Conservation (phyloP, 2,797 vertebrate genomes). For the Enteromius trimaculatus region DNA sequence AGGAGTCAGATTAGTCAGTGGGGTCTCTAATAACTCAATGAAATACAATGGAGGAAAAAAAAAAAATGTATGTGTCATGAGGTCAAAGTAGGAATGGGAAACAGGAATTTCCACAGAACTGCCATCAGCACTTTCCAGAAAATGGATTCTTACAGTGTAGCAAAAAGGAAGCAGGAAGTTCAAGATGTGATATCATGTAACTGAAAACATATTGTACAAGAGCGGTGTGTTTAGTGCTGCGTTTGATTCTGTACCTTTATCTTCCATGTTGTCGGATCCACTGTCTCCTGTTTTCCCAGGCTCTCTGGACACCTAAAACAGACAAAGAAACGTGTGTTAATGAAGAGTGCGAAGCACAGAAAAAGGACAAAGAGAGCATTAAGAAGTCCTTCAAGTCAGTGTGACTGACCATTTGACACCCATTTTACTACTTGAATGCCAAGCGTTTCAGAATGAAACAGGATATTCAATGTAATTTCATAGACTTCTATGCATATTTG, state of each 20-base stretch:
- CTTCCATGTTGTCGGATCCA: constrained; percentile 80
- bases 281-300: constrained; percentile 66
- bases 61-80: not conserved
- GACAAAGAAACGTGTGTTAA: constrained; percentile 57
- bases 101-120: constrained; percentile 40
- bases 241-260: constrained; percentile 59
- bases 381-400: not conserved
- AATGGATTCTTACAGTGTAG: not conserved
- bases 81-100: constrained; percentile 36
- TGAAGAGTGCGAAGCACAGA: not conserved
- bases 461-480: not conserved
- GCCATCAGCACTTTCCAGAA: constrained; percentile 42
- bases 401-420: not conserved
- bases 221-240: not conserved
- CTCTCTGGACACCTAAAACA: constrained; percentile 77
- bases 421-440: not conserved
- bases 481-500: not conserved
- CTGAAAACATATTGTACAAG: not conserved
- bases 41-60: constrained; percentile 37
- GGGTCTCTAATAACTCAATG: not conserved
- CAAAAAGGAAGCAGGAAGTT: constrained; percentile 33
- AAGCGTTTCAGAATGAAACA: not conserved
- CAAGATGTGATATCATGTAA: not conserved
- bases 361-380: not conserved
- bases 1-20: not conserved